Evolutionary conservation across 2,113 vertebrate genomes (phyloP).

Genomic region (Nerophis lumbriciformis): DNA sequence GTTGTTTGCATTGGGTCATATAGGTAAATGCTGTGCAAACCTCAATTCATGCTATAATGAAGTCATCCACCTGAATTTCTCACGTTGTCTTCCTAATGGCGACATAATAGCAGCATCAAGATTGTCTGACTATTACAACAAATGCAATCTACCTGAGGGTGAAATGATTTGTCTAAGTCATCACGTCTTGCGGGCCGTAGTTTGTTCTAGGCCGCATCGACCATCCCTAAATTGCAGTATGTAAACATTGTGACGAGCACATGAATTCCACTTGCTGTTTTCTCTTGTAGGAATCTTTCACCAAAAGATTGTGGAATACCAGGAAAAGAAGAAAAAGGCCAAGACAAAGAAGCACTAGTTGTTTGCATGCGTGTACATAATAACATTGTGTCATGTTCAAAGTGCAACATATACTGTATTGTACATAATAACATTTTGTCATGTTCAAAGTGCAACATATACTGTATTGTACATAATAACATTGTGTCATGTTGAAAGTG

Average conservation of each 20-base stretch:
- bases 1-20: no score
- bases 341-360: slow-evolving; percentile 67
- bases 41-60: no score
- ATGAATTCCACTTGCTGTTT: neutral
- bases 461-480: slow-evolving; percentile 18
- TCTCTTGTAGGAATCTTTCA: slow-evolving; percentile 76
- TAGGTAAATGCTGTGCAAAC: no score
- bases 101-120: no score
- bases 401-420: slow-evolving; percentile 6
- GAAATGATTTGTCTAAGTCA: no score
- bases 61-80: no score
- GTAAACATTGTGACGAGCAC: neutral
- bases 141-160: no score
- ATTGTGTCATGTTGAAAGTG: no score
- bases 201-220: no score
- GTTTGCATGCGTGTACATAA: slow-evolving; percentile 11
- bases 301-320: slow-evolving; percentile 80
- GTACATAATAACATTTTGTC: neutral
- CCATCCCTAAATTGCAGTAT: neutral
- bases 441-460: slow-evolving; percentile 23
- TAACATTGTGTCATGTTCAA: slow-evolving; percentile 12
- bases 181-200: no score
- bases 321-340: slow-evolving; percentile 76
- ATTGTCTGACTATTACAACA: no score
- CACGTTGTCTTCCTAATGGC: no score